Percentiles rank a stretch among this genome's conserved stretches.
phyloP scores from a whole-genome alignment of 1,140 invertebrate species.

The Oncopodura yosiiana region DNA sequence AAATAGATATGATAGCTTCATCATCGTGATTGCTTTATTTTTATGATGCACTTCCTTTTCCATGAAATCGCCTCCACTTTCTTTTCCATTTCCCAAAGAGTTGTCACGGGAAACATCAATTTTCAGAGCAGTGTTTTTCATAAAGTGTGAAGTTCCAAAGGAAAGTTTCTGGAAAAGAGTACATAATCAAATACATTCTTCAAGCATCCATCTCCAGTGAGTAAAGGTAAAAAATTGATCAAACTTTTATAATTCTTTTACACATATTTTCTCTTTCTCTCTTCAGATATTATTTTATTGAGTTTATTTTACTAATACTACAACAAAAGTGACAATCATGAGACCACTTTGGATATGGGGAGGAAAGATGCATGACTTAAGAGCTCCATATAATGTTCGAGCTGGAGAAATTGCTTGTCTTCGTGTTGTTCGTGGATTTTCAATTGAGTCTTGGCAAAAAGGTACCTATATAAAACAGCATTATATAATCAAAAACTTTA shows the following conservation, averaged over 20 bases:
- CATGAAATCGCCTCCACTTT: not conserved
- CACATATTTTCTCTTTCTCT: not conserved
- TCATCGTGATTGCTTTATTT: no score
- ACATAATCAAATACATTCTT: not conserved
- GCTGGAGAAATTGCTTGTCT: conserved; percentile 32
- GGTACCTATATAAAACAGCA: no score
- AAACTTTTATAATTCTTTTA: not conserved
- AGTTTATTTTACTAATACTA: not conserved
- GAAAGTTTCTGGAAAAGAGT: not conserved
- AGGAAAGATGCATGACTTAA: conserved; percentile 29
- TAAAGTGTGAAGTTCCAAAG: not conserved
- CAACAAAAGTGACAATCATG: conserved; percentile 3
- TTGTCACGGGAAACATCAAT: not conserved
- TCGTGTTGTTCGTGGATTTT: conserved; percentile 31
- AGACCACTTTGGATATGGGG: conserved; percentile 19
- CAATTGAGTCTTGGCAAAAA: conserved; percentile 32
- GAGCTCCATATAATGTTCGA: conserved; percentile 33
- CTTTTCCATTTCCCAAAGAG: not conserved
- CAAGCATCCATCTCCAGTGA: not conserved
- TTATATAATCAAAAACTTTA: no score
- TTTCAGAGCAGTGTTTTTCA: not conserved
- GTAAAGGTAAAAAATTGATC: not conserved
- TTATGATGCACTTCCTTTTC: no score
- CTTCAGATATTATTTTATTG: not conserved
- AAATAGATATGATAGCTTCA: no score